Evolutionary conservation across 2,113 vertebrate genomes (phyloP), one percentile per base, ranked within the genome.

Genomic region (Anguilla japonica): DNA sequence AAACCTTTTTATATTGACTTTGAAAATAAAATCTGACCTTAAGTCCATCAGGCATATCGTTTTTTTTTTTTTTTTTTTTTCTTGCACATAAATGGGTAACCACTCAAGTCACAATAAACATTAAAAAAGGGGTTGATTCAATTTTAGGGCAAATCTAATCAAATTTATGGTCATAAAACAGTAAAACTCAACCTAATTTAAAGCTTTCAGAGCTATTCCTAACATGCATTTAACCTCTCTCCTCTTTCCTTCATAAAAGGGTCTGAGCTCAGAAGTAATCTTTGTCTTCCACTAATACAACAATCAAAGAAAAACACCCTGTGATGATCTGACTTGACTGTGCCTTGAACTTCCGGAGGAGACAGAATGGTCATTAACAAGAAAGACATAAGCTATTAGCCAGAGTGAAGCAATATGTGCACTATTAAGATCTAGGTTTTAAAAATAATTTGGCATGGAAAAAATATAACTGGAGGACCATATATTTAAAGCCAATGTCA

Each of bases 191-290:
- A 82, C 75, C 88, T 91, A 91, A 85, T 89, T 93, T 94, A 87
- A 87, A 90, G 89, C 90, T 94, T 90, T 90, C 87, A 91, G 88
- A 93, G 88, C 90, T 88, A 89, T 89, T 60, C 87, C 75, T 60
- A 88, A 83, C 81, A 89, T 87, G 90, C 91, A 91, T 91, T 91
- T 85, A 79, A 87, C 86, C 86, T 88, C 46, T 75, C 88, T 91
- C 41, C 91, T 91, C 91, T 92, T 90, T 88, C 88, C 88, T 84
- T 89, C 91, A 91, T 94, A 94, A 94, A 95, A 92, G 85, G 86
- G 87, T 93, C 91, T 91, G 91, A 90, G 82, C 86, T 87, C 88
- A 93, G 91, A 91, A 86, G 90, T 88, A 86, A 90, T 89, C 93
- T 90, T 91, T 93, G 92, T 93, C 93, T 87, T 89, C 88, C 85